A percentile compares a stretch with the other conserved stretches of the same genome.
Evolutionary conservation across 2,113 vertebrate genomes (phyloP).

Genomic region (Girardinichthys multiradiatus): DNA sequence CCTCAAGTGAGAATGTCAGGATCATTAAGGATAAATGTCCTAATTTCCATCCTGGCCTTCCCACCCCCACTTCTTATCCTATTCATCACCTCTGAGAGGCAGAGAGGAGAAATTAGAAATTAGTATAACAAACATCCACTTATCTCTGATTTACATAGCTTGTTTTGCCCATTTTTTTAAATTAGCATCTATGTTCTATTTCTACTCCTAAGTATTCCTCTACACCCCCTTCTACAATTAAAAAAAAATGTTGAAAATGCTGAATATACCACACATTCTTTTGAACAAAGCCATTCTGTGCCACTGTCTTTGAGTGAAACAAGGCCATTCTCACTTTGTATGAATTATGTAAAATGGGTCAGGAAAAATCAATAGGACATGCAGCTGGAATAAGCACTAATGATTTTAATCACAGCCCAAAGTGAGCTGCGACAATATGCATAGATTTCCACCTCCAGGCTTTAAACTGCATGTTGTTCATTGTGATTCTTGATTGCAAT

Average conservation of each 20-base stretch:
- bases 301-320: constrained; percentile 17
- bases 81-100: constrained; percentile 19
- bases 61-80: constrained; percentile 9
- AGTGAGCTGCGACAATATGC: constrained; percentile 33
- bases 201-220: no score
- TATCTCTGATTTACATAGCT: neutral
- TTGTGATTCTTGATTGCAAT: constrained; percentile 38
- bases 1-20: constrained; percentile 61
- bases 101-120: constrained; percentile 13
- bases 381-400: constrained; percentile 18
- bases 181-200: no score
- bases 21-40: constrained; percentile 78
- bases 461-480: constrained; percentile 62
- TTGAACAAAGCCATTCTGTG: neutral
- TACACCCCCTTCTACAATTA: neutral
- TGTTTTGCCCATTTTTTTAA: neutral
- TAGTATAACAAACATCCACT: neutral
- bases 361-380: constrained; percentile 31
- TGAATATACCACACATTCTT: neutral
- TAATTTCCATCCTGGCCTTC: constrained; percentile 39
- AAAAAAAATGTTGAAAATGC: neutral
- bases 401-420: constrained; percentile 55
- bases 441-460: constrained; percentile 43
- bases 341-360: constrained; percentile 32
- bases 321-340: constrained; percentile 13